These are phyloP conservation scores for Phaethornis superciliosus DNA, from an alignment of 2,113 vertebrate species.

Conservation along the genomic window DNA sequence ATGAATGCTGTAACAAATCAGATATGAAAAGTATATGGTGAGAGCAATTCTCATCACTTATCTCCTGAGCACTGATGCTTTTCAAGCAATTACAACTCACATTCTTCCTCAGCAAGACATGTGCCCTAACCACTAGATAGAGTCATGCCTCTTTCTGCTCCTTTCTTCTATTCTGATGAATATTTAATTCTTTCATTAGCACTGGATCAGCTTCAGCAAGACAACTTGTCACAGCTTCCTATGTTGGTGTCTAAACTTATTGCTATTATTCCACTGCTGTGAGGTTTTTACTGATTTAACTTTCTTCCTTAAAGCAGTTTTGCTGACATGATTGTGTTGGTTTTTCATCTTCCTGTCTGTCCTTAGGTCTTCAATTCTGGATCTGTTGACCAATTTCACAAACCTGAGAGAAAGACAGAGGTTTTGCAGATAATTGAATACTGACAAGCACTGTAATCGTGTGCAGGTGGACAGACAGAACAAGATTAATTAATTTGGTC, in stretches of 20 bases:
- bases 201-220: slow-evolving; percentile 14
- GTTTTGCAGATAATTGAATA: not conserved
- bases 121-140: not conserved
- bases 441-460: not conserved
- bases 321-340: not conserved
- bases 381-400: not conserved
- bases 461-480: not conserved
- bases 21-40: not conserved
- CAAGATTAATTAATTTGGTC: not conserved
- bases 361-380: not conserved
- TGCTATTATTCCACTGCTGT: not conserved
- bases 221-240: not conserved
- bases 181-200: slow-evolving; percentile 68
- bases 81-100: not conserved
- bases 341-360: not conserved
- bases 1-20: not conserved
- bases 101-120: not conserved
- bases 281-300: not conserved
- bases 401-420: not conserved
- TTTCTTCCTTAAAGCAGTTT: not conserved
- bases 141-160: not conserved
- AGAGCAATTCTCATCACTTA: not conserved
- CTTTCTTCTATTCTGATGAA: slow-evolving; percentile 32
- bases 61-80: not conserved
- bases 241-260: slow-evolving; percentile 25